Conservation (phyloP, 1,140 invertebrate species). For the Chrysomallon squamiferum region DNA sequence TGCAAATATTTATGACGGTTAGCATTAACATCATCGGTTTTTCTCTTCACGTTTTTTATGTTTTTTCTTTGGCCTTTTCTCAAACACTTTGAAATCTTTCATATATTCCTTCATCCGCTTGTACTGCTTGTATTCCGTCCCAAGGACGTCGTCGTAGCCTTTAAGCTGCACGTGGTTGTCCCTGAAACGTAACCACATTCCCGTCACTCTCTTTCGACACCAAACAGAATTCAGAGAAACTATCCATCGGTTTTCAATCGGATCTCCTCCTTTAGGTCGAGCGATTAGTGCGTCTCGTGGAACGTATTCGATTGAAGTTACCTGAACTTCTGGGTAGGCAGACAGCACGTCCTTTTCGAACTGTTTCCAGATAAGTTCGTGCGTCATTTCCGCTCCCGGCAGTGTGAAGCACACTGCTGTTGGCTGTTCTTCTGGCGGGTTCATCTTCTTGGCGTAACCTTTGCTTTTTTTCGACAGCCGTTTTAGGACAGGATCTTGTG, state of each 20-base stretch:
- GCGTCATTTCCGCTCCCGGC: background rate
- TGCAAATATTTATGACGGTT: no score
- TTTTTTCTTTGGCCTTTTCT: no score
- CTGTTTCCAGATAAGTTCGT: background rate
- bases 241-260: conserved; percentile 1
- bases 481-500: background rate
- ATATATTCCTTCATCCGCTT: conserved; percentile 3
- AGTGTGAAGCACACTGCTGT: background rate
- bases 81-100: background rate
- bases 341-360: conserved; percentile 1
- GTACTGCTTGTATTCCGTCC: background rate
- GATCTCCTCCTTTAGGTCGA: conserved; percentile 1
- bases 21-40: no score
- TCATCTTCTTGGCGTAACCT: background rate
- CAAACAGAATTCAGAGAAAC: background rate
- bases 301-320: background rate
- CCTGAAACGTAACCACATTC: background rate
- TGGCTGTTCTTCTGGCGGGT: background rate
- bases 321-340: background rate
- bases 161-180: background rate
- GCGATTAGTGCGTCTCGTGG: background rate
- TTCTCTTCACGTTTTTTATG: no score
- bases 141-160: background rate
- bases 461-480: background rate
- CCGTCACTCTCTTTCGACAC: background rate